phyloP scores from a whole-genome alignment of 2,113 vertebrate genomes.

The Phyllostomus hastatus region DNA sequence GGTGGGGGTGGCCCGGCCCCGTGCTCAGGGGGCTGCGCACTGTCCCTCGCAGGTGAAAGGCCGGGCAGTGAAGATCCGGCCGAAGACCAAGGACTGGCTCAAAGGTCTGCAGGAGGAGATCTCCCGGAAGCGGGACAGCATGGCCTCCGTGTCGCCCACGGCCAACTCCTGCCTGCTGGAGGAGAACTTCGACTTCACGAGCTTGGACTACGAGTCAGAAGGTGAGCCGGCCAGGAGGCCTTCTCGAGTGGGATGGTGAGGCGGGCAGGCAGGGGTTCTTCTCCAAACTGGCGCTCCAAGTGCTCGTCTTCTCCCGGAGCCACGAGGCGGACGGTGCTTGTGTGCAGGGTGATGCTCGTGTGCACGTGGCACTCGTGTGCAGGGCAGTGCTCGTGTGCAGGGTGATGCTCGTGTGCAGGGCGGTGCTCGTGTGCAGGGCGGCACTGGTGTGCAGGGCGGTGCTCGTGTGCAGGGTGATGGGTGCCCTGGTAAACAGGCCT shows the following conservation, averaged over 20 bases:
- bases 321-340: no score
- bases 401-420: no score
- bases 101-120: slow-evolving; percentile 83
- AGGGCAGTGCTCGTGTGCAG: no score
- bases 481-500: accelerated
- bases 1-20: accelerated
- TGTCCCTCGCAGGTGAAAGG: slow-evolving; percentile 78
- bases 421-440: no score
- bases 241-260: accelerated
- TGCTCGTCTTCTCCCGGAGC: no score
- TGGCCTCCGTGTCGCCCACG: slow-evolving; percentile 79
- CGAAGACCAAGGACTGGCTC: slow-evolving; percentile 85
- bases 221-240: slow-evolving; percentile 64
- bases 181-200: slow-evolving; percentile 85
- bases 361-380: no score
- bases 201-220: slow-evolving; percentile 85
- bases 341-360: no score
- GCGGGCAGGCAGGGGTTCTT: not conserved
- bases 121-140: slow-evolving; percentile 79
- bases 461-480: accelerated
- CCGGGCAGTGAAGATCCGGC: slow-evolving; percentile 81
- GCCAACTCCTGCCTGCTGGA: slow-evolving; percentile 85
- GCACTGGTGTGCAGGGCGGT: no score
- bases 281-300: no score
- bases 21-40: accelerated